A percentile compares a stretch with the other conserved stretches of the same genome.
These are phyloP conservation scores for Antidorcas marsupialis DNA, from an alignment of 2,113 vertebrate species.

Conservation along the genomic window DNA sequence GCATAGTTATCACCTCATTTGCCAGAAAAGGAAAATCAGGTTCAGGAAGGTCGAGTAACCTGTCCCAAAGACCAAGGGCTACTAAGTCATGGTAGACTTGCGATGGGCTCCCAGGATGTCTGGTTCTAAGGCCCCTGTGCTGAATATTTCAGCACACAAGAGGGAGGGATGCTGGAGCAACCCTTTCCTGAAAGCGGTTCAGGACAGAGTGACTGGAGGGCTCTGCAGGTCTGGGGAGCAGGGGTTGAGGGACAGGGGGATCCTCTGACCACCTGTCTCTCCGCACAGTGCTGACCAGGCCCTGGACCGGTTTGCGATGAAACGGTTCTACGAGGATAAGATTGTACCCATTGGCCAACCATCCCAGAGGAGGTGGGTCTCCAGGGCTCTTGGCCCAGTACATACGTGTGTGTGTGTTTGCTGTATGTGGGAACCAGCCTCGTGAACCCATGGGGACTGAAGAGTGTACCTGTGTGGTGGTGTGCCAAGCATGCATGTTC, in stretches of 20 bases:
- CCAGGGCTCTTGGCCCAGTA: not conserved
- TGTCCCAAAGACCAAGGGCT: not conserved
- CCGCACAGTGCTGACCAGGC: slow-evolving; percentile 91
- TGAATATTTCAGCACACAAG: not conserved
- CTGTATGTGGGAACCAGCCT: not conserved
- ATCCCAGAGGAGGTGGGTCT: slow-evolving; percentile 94
- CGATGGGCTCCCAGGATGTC: not conserved
- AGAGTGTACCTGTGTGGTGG: not conserved
- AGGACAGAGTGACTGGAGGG: not conserved
- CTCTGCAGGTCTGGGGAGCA: not conserved
- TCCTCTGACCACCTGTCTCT: not conserved
- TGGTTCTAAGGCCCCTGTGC: not conserved
- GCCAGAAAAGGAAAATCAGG: not conserved
- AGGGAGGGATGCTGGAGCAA: not conserved
- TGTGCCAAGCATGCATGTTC: not conserved
- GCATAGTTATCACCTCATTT: not conserved
- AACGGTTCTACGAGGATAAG: slow-evolving; percentile 98
- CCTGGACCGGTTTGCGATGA: slow-evolving; percentile 98
- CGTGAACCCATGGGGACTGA: too few species aligned
- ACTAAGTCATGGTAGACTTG: not conserved
- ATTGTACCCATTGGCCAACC: slow-evolving; percentile 95
- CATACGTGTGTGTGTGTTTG: rapidly evolving
- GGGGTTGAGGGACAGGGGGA: rapidly evolving
- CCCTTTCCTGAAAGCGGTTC: not conserved
- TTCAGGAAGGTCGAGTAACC: not conserved